Evolutionary conservation across 2,113 vertebrate genomes (phyloP), one percentile per base, ranked within the genome.

Genomic region (Ciconia stormi): DNA sequence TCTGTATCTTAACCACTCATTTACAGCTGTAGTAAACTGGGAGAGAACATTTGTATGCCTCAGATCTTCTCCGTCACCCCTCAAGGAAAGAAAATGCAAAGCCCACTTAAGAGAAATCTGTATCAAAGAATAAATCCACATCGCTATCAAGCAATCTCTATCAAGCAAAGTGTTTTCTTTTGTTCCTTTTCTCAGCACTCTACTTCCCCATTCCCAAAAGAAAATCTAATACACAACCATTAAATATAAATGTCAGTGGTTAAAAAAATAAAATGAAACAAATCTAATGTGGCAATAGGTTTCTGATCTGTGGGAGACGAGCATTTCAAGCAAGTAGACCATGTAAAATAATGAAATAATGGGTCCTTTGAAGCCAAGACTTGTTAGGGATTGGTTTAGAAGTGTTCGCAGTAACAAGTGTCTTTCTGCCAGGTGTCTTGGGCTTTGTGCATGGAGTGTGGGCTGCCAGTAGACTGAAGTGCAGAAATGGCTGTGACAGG

Each of bases 21-120:
- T 81, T 96, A 81, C 92, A 94, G 89, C 92, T 93, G 92, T 94
- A 94, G 94, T 95, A 90, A 95, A 95, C 72, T 73, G 71, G 67
- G 67, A 91, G 80, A 94, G 81, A 95, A 76, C 66, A 82, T 87
- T 96, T 63, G 18, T 55, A 18, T 71, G 58, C 77, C 61, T 93
- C 77, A 44, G 66, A 79, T 83, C 93, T 72, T 87, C 66, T 25
- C 2, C 2, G 0, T 89, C 87, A 81, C 55, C 92, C 77, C 81
- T 79, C 65, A 46, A 84, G 58, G 77, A 91, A 69, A 79, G 44
- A 83, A 90, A 72, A 74, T 38, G 50, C 16, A 89, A 78, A 92
- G 40, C 67, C 86, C 58, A 46, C 74, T 74, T 42, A 27, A 89
- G 52, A 90, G 47, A 82, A 82, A 73, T 44, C 38, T 3, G 0